Conservation (phyloP, 2,888 invertebrate species). For the Cephus sareptanus region DNA sequence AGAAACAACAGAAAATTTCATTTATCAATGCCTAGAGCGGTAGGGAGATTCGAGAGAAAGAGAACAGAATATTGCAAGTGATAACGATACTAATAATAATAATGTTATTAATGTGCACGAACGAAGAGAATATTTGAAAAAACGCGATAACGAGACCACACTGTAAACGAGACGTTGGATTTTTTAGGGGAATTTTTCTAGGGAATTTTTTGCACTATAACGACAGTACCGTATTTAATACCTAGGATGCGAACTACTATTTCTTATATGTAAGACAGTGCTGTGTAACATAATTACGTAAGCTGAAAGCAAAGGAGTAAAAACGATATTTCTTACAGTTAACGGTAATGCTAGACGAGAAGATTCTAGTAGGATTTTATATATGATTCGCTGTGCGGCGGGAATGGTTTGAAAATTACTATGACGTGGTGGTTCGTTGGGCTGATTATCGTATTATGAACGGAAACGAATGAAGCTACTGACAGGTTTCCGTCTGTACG, state of each 20-base stretch:
- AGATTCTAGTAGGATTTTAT: neutral
- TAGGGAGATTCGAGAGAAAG: neutral
- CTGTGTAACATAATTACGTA: neutral
- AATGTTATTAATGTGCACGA: neutral
- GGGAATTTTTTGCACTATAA: conserved; percentile 2
- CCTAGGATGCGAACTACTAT: neutral
- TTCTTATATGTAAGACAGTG: neutral
- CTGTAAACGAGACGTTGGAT: neutral
- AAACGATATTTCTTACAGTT: neutral
- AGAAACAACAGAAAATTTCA: neutral
- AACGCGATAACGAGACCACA: neutral
- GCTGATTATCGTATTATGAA: neutral
- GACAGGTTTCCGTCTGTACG: neutral
- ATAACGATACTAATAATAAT: conserved; percentile 8
- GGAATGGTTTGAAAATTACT: neutral
- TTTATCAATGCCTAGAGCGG: neutral
- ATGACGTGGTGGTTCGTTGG: neutral
- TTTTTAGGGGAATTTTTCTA: conserved; percentile 1
- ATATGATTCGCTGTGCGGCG: neutral
- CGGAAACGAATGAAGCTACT: neutral
- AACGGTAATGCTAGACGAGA: neutral
- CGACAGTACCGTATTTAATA: neutral
- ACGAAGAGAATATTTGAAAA: neutral
- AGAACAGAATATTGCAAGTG: neutral
- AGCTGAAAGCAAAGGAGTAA: neutral